Base-by-base conservation (phyloP, 2,888 invertebrate genomes). In the Ypsolopha sequella region DNA sequence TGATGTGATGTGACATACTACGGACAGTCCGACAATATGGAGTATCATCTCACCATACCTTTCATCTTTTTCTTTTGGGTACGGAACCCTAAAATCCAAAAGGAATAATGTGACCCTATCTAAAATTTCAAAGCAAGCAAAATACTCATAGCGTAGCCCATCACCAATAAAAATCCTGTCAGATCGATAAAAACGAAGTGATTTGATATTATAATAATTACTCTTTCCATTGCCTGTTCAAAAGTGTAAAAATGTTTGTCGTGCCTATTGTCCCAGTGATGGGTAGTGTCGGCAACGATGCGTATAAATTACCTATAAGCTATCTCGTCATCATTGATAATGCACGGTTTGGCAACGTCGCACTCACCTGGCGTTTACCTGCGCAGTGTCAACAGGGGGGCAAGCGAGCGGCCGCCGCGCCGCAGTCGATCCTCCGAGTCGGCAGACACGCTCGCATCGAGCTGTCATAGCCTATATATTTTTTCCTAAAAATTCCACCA, bases 281-380 rank as follows among this genome's bases (percentile, higher is more conserved):
- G 73, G 73, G 76, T 65, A 65, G 58, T 60, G 61, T 60, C 64
- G 60, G 64, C 69, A 73, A 68, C 73, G 73, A 58, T 69, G 74
- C 69, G 72, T 74, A 67, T 73, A 76, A 33, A 73, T 73, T 66
- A 70, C 75, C 68, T 65, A 66, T 60, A 64, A 68, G 68, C 78
- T 81, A 80, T 81, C 82, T 78, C 80, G 76, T 82, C 77, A 79
- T 78, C 80, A 80, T 77, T 85, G 84, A 82, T 86, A 84, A 76
- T 80, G 75, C 66, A 65, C 80, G 81, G 81, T 81, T 73, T 81
- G 86, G 85, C 85, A 86, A 86, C 85, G 81, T 75, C 82, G 85
- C 85, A 72, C 79, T 80, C 80, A 81, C 82, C 82, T 84, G 82
- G 82, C 80, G 52, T 49, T 54, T 55, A 74, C 73, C 82, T 82